Evolutionary conservation across 64 coral and sea anemone species (phyloP).

Genomic region (Montipora foliosa): DNA sequence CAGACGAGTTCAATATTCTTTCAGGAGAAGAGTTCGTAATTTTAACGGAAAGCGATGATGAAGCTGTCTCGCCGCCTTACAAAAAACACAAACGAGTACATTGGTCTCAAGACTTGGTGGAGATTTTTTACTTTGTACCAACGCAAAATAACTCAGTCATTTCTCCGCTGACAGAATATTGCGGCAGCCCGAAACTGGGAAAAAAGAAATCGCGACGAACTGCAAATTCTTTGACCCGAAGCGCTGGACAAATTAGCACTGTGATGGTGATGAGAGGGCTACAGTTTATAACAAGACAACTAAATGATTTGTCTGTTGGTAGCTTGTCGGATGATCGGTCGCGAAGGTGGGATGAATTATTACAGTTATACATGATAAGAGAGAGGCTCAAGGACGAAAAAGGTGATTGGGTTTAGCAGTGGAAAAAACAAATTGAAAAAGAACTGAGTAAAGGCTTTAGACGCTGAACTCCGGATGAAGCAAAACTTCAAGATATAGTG

Average conservation of each 20-base stretch:
- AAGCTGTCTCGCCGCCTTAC: not conserved
- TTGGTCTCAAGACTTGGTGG: slow-evolving; percentile 42
- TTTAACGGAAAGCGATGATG: slow-evolving; percentile 5
- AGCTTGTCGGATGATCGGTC: slow-evolving; percentile 26
- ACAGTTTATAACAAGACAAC: slow-evolving; percentile 56
- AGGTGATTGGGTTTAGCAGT: slow-evolving; percentile 30
- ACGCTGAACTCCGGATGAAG: not conserved
- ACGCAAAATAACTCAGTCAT: slow-evolving; percentile 25
- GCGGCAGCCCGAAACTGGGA: not conserved
- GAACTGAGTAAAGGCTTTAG: not conserved
- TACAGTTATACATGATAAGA: slow-evolving; percentile 43
- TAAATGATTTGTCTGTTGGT: slow-evolving; percentile 22
- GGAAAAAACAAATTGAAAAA: not conserved
- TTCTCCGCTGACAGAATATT: slow-evolving; percentile 21
- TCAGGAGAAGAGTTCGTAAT: slow-evolving; percentile 47
- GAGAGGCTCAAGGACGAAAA: slow-evolving; percentile 49
- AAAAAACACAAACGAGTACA: slow-evolving; percentile 53
- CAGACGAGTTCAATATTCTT: slow-evolving; percentile 36
- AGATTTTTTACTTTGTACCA: slow-evolving; percentile 52
- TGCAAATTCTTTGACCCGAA: slow-evolving; percentile 11
- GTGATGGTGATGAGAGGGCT: slow-evolving; percentile 48
- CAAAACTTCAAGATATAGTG: no score
- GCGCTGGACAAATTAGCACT: slow-evolving; percentile 32
- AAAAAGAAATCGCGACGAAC: slow-evolving; percentile 12
- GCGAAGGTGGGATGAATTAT: slow-evolving; percentile 25